Base-by-base conservation (phyloP, 2,113 vertebrate species). In the Pygoscelis antarcticus region DNA sequence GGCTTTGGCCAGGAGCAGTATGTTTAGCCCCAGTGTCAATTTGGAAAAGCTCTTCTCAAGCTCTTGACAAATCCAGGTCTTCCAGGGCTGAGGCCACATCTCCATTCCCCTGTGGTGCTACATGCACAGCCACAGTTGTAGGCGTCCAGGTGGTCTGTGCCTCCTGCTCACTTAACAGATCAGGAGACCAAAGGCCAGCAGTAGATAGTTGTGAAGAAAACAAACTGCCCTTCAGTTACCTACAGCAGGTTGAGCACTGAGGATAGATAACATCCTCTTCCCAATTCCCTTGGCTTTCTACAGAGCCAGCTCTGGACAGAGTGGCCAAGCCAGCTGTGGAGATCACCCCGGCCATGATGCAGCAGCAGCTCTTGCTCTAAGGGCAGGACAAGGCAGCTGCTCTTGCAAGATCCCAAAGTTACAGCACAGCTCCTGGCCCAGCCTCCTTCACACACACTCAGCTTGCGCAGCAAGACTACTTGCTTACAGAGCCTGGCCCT, bases 31-130 rank as follows among this genome's bases (percentile, higher is more conserved):
- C 34, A 66, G 60, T 47, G n/a, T 79, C 60, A 81, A 58, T 80
- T 83, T 86, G 76, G 83, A 88, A 92, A 88, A 85, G 71, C 58
- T 76, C 65, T 95, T 78, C 68, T 94, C 64, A 82, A 92, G 77
- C 78, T 96, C 78, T 92, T 93, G 54, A 90, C 32, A 95, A 96
- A 97, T 96, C 89, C 75, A 97, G 89, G 93, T 96, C 95, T 97
- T 97, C 96, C 97, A 95, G 75, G 75, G 79, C 84, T 90, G 89
- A 91, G 78, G 96, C 82, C 84, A 52, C 51, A 65, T 80, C 79
- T 91, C 87, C 46, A 44, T 83, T 62, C 89, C 80, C 71, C 75
- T 88, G 84, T 74, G 91, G 84, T 93, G 91, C 93, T 94, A 58
- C 61, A 36, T 3, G 60, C 82, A 79, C 61, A 89, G 84, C 57